These are phyloP conservation scores for Aphelinus atriplicis DNA, from an alignment of 1,140 invertebrate species.

Conservation along the genomic window DNA sequence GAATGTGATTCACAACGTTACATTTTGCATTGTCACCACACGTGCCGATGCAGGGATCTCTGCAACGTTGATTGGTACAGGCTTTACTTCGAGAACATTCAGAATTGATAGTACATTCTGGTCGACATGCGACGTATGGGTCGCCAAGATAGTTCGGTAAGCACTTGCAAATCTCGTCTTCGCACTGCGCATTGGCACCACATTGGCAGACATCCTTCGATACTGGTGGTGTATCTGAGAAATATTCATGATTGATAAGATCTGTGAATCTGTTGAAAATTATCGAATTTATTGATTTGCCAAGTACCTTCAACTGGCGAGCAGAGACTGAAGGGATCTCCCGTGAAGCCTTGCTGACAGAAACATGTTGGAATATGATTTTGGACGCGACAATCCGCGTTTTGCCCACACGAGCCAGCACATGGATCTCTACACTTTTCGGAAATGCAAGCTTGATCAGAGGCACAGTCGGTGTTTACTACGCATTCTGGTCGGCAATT, in stretches of 20 bases:
- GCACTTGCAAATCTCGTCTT: constrained; percentile 80
- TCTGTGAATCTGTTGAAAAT: neutral
- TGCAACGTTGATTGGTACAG: constrained; percentile 79
- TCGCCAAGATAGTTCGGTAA: constrained; percentile 79
- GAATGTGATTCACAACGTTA: constrained; percentile 82
- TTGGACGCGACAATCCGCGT: constrained; percentile 77
- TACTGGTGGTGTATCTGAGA: constrained; percentile 53
- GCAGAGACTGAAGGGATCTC: constrained; percentile 73
- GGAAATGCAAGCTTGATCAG: constrained; percentile 68
- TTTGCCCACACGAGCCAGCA: constrained; percentile 74
- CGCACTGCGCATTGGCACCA: constrained; percentile 78
- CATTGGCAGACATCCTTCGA: constrained; percentile 80
- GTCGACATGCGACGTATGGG: constrained; percentile 74
- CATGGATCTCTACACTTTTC: constrained; percentile 79
- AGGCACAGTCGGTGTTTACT: constrained; percentile 67
- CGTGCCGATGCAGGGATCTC: constrained; percentile 80
- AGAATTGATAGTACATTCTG: constrained; percentile 85
- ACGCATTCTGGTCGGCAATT: constrained; percentile 70
- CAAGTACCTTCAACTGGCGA: constrained; percentile 58
- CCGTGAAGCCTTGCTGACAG: constrained; percentile 72
- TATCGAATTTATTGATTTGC: neutral
- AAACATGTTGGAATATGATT: constrained; percentile 80
- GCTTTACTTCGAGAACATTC: constrained; percentile 81
- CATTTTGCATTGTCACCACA: constrained; percentile 80
- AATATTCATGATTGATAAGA: neutral